Conservation (phyloP, 53 echinoderm and acorn worm species). For the Temnopleurus reevesii region DNA sequence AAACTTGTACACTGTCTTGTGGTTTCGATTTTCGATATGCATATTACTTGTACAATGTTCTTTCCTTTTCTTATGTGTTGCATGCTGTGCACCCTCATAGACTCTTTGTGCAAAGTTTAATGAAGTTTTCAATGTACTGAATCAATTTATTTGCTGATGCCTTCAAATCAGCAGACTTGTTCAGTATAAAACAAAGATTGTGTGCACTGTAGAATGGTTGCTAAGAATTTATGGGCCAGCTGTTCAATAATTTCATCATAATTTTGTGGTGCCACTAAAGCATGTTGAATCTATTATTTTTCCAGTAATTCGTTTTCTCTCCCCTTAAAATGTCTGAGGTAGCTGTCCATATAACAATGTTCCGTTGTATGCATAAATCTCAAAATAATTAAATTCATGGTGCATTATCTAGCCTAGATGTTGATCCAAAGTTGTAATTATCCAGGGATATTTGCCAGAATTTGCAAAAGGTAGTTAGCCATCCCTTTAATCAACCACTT, state of each 20-base stretch:
- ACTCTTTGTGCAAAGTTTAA: neutral
- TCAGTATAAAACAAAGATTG: too few species aligned
- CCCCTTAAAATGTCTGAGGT: neutral
- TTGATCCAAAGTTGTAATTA: neutral
- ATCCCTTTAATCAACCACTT: neutral
- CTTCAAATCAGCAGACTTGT: too few species aligned
- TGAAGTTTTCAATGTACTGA: too few species aligned
- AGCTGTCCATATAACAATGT: neutral
- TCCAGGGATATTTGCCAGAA: too few species aligned
- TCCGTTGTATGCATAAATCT: neutral
- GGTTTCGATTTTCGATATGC: too few species aligned
- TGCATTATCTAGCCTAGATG: neutral
- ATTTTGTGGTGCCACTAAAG: neutral
- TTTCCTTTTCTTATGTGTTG: too few species aligned
- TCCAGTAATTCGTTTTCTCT: neutral
- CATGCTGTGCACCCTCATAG: neutral
- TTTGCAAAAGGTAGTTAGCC: too few species aligned
- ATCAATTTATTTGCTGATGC: too few species aligned
- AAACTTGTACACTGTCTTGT: too few species aligned
- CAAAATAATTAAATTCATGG: neutral
- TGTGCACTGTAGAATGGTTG: neutral
- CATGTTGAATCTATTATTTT: too few species aligned
- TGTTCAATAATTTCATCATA: neutral
- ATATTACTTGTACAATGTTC: too few species aligned
- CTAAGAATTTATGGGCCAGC: neutral